Evolutionary conservation across 2,888 invertebrate species (phyloP).

Genomic region (Drymonia ruficornis): DNA sequence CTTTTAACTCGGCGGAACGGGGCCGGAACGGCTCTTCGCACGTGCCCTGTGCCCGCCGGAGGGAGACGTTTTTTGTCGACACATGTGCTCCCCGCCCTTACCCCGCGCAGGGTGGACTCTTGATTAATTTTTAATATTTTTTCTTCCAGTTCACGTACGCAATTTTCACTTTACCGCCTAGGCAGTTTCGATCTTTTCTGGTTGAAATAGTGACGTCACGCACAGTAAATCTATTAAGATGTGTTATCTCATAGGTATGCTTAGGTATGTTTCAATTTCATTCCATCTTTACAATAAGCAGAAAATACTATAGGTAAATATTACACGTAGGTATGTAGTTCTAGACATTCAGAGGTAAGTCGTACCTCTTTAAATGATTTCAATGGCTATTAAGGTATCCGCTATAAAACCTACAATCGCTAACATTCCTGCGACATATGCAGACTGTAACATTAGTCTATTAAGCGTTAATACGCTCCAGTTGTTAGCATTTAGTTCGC

Average conservation of each 20-base stretch:
- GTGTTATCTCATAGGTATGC: background rate
- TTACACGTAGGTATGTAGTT: no score
- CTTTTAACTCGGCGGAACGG: constrained; percentile 81
- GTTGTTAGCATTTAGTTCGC: constrained; percentile 74
- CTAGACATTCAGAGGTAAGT: no score
- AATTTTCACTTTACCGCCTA: constrained; percentile 81
- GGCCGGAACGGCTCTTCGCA: constrained; percentile 79
- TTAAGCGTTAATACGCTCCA: constrained; percentile 65
- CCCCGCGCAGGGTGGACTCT: constrained; percentile 51
- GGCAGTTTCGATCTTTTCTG: constrained; percentile 47
- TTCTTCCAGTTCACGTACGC: constrained; percentile 84
- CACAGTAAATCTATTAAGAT: constrained; percentile 55
- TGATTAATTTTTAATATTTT: constrained; percentile 85
- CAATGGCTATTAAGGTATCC: constrained; percentile 30
- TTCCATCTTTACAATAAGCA: no score
- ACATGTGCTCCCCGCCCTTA: constrained; percentile 73
- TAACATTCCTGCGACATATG: constrained; percentile 44
- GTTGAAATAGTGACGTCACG: constrained; percentile 50
- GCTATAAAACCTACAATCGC: background rate
- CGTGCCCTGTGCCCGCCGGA: constrained; percentile 77
- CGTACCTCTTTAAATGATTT: background rate
- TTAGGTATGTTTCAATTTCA: no score
- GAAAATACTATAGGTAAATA: no score
- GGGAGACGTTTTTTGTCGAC: constrained; percentile 83
- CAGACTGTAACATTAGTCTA: constrained; percentile 53